Conservation (phyloP, 2,888 invertebrate species). For the Trisateles emortualis region DNA sequence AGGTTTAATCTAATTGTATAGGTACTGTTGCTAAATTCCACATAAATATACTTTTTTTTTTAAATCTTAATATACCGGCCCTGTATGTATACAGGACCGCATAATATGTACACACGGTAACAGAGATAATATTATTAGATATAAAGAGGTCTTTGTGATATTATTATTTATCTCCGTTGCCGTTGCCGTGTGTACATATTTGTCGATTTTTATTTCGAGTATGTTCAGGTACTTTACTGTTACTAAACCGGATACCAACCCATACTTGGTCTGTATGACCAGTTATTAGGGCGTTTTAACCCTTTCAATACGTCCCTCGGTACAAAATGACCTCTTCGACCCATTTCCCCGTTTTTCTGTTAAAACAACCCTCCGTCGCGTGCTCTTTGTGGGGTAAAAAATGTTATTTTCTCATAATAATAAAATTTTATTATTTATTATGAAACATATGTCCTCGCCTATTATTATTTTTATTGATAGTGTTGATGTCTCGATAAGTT, state of each 20-base stretch:
- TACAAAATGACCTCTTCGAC: constrained; percentile 74
- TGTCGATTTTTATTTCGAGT: background rate
- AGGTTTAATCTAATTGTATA: too few relatives aligned
- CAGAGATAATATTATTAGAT: too few relatives aligned
- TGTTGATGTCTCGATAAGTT: constrained; percentile 65
- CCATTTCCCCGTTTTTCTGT: constrained; percentile 72
- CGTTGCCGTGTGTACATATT: too few relatives aligned
- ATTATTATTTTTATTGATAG: constrained; percentile 63
- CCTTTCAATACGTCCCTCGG: constrained; percentile 66
- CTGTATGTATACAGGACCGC: too few relatives aligned
- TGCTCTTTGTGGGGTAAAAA: constrained; percentile 70
- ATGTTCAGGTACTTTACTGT: background rate
- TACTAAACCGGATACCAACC: constrained; percentile 38
- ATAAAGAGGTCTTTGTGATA: too few relatives aligned
- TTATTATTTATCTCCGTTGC: too few relatives aligned
- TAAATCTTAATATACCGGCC: too few relatives aligned
- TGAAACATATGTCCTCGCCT: constrained; percentile 66
- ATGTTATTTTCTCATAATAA: constrained; percentile 72
- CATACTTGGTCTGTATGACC: constrained; percentile 55
- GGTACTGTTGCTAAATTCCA: too few relatives aligned
- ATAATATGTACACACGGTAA: too few relatives aligned
- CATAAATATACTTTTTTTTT: too few relatives aligned
- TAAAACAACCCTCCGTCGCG: constrained; percentile 71
- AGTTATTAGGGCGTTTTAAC: constrained; percentile 80
- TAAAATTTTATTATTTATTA: constrained; percentile 70